Evolutionary conservation across 1,140 invertebrate species (phyloP).

Genomic region (Cotesia vestalis): DNA sequence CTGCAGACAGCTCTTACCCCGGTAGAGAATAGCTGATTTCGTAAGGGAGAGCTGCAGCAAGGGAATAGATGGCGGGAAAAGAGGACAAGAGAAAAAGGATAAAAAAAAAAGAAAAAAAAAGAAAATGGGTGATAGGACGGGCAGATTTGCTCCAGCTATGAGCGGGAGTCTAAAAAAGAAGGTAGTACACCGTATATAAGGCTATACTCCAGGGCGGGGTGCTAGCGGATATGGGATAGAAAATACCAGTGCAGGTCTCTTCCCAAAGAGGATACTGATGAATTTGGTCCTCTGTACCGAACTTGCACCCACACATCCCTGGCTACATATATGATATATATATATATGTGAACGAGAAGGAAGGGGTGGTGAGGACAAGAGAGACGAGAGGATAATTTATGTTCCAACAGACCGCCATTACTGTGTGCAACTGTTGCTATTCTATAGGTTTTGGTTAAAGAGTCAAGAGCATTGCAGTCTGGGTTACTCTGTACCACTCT

Average conservation of each 20-base stretch:
- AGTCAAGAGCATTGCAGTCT: conserved; percentile 5
- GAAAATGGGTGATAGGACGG: conserved; percentile 28
- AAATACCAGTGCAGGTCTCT: conserved; percentile 13
- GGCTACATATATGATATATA: neutral
- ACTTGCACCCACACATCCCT: neutral
- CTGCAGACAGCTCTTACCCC: conserved; percentile 51
- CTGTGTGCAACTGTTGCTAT: conserved; percentile 34
- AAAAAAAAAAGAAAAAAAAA: conserved; percentile 11
- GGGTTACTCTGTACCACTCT: neutral
- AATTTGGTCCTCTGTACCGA: neutral
- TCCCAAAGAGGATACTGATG: neutral
- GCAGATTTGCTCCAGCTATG: conserved; percentile 26
- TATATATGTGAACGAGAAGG: neutral
- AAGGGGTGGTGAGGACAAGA: conserved; percentile 33
- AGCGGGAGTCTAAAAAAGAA: conserved; percentile 33
- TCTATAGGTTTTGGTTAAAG: conserved; percentile 7
- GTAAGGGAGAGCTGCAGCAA: conserved; percentile 38
- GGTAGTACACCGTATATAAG: conserved; percentile 32
- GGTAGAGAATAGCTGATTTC: conserved; percentile 52
- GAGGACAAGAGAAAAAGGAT: conserved; percentile 7
- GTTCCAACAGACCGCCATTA: conserved; percentile 34
- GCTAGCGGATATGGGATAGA: conserved; percentile 30
- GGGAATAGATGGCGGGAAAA: conserved; percentile 33
- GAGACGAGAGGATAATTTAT: conserved; percentile 37
- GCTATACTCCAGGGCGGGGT: conserved; percentile 22